Percentiles rank a stretch among this genome's conserved stretches.
phyloP scores from a whole-genome alignment of 2,797 vertebrate species.

The Siniperca undulata region DNA sequence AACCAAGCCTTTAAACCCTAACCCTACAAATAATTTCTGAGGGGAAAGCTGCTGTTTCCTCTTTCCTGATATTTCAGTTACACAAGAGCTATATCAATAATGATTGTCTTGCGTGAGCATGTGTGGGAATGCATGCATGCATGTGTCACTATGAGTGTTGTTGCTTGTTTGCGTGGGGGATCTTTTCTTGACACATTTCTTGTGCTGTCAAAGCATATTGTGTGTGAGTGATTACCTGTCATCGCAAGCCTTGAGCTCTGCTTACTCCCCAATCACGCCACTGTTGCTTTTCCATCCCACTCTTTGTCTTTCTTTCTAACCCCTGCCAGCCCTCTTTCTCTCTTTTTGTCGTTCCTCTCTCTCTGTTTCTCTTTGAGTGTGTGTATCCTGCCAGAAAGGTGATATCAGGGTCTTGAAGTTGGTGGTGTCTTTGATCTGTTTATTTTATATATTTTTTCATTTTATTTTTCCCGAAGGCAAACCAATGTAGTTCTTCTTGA shows the following conservation, averaged over 20 bases:
- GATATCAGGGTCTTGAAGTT: conserved; percentile 34
- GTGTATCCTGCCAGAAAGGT: conserved; percentile 33
- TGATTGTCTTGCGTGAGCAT: conserved; percentile 29
- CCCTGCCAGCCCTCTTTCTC: conserved; percentile 35
- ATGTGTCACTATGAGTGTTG: conserved; percentile 57
- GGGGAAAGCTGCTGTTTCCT: conserved; percentile 44
- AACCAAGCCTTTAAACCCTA: conserved; percentile 35
- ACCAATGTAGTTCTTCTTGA: conserved; percentile 26
- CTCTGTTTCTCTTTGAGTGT: background rate
- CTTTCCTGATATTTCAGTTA: conserved; percentile 32
- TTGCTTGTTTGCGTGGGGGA: conserved; percentile 73
- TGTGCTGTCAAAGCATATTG: conserved; percentile 80
- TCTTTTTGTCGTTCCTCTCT: background rate
- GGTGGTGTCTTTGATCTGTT: conserved; percentile 50
- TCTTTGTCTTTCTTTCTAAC: conserved; percentile 49
- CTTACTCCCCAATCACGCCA: conserved; percentile 61
- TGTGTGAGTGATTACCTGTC: conserved; percentile 82
- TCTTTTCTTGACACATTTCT: conserved; percentile 76
- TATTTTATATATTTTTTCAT: conserved; percentile 31
- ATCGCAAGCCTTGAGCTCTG: conserved; percentile 70
- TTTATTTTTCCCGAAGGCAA: conserved; percentile 38
- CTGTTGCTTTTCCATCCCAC: conserved; percentile 44
- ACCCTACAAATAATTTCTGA: conserved; percentile 42
- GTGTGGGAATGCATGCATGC: conserved; percentile 49
- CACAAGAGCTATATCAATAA: conserved; percentile 25